Evolutionary conservation across 2,888 invertebrate species (phyloP), one percentile per base, ranked within the genome.

Genomic region (Gandaritis pyraliata): DNA sequence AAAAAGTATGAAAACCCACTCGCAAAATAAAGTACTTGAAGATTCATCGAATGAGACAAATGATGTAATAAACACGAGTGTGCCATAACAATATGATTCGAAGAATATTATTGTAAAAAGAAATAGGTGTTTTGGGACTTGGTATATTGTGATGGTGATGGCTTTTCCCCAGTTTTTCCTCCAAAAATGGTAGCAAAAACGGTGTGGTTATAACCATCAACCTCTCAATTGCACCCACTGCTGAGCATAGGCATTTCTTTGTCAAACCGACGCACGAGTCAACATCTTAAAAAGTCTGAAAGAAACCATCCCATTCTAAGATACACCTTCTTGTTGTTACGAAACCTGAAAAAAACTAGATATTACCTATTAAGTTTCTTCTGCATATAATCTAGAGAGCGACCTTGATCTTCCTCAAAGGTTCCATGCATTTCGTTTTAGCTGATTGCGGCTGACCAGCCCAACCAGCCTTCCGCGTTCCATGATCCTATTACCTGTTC

Each of bases 351-450:
- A n/a, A n/a, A n/a, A n/a, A 23, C 23, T 8, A 33, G 33, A 33
- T 33, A 8, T 33, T 33, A 7, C 33, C 1, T 33, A 0, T 33
- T 97, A 63, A 98, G 88, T 86, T 97, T 95, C 82, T 94, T 94
- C 90, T 98, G 98, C 87, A 98, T 94, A 80, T 96, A 96, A 78
- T 96, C 95, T 23, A 23, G 41, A 98, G 90, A 8, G 97, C 96
- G 77, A 96, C 94, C 87, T 98, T 98, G 0, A 33, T 98, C 77
- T 95, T 96, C 75, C 97, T 95, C 68, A n/a, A n/a, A n/a, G n/a
- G n/a, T n/a, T n/a, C n/a, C n/a, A n/a, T n/a, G n/a, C n/a, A n/a
- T n/a, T n/a, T n/a, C n/a, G n/a, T n/a, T n/a, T n/a, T n/a, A n/a
- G n/a, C n/a, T n/a, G n/a, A n/a, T n/a, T n/a, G n/a, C n/a, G n/a